Evolutionary conservation across 2,797 vertebrate species (phyloP).

Genomic region (Neoniphon sammara): DNA sequence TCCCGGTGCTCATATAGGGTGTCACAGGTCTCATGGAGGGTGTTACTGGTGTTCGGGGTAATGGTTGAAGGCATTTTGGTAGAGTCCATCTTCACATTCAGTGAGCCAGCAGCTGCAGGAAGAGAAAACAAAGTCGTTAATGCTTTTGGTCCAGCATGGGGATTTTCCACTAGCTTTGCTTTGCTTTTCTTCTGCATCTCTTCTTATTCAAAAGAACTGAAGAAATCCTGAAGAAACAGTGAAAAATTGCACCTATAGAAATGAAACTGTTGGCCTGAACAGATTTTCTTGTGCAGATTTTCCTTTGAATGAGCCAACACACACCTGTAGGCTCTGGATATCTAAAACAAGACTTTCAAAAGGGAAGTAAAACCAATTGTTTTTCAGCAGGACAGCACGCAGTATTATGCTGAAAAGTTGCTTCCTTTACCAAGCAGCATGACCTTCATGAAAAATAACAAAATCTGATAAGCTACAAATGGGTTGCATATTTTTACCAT

Average conservation of each 20-base stretch:
- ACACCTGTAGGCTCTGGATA: background rate
- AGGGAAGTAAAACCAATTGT: conserved; percentile 54
- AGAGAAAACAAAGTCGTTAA: conserved; percentile 3
- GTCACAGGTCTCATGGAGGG: conserved; percentile 69
- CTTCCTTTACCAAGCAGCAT: background rate
- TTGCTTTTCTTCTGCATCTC: background rate
- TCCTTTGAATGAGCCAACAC: too few species aligned
- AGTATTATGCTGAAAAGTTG: background rate
- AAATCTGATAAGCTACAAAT: too few species aligned
- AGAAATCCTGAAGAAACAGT: background rate
- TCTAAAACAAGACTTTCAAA: conserved; percentile 35
- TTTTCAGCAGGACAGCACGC: background rate
- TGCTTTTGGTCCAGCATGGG: background rate
- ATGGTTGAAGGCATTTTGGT: background rate
- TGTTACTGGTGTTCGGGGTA: conserved; percentile 9
- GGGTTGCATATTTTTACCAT: too few species aligned
- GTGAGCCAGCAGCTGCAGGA: conserved; percentile 46
- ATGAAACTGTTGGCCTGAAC: conserved; percentile 34
- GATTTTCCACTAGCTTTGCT: background rate
- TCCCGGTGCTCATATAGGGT: conserved; percentile 89
- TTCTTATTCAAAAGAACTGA: background rate
- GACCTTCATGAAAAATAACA: too few species aligned
- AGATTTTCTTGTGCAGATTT: background rate
- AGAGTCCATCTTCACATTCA: conserved; percentile 46
- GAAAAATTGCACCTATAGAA: conserved; percentile 1